These are phyloP conservation scores for Patella pellucida DNA, from an alignment of 2,888 invertebrate genomes.

Conservation along the genomic window DNA sequence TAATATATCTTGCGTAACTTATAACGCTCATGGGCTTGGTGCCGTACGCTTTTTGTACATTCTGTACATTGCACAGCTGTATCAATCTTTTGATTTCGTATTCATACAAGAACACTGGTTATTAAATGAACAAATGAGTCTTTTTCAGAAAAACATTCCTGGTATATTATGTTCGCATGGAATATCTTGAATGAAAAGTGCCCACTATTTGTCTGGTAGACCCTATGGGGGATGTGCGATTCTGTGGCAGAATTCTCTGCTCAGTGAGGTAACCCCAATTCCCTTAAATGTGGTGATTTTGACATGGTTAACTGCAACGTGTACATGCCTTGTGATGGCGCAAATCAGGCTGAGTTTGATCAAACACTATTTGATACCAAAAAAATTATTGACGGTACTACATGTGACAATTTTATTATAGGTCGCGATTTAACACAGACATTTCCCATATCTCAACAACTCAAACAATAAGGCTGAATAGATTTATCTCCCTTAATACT, in stretches of 20 bases:
- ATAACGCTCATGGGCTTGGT: not conserved
- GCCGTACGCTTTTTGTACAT: not conserved
- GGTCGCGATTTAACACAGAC: too few relatives aligned
- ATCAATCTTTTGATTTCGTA: not conserved
- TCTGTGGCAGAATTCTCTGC: too few relatives aligned
- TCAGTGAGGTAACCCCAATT: not conserved
- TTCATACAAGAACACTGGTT: not conserved
- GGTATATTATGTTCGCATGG: too few relatives aligned
- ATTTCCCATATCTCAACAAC: too few relatives aligned
- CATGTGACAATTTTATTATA: too few relatives aligned
- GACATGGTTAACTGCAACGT: not conserved
- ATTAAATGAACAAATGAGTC: not conserved
- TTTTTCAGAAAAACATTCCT: too few relatives aligned
- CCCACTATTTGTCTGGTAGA: too few relatives aligned
- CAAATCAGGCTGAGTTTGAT: not conserved
- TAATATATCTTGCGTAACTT: not conserved
- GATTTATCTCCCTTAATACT: not conserved
- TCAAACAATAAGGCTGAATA: not conserved
- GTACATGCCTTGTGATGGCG: not conserved
- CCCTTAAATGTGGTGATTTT: not conserved
- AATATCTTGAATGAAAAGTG: too few relatives aligned
- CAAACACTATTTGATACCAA: not conserved
- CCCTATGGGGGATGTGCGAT: too few relatives aligned
- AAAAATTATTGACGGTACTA: too few relatives aligned
- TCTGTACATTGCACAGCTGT: not conserved